Percentiles rank a stretch among this genome's conserved stretches.
These are phyloP conservation scores for Bombylius discolor DNA, from an alignment of 2,888 invertebrate species.

Conservation along the genomic window DNA sequence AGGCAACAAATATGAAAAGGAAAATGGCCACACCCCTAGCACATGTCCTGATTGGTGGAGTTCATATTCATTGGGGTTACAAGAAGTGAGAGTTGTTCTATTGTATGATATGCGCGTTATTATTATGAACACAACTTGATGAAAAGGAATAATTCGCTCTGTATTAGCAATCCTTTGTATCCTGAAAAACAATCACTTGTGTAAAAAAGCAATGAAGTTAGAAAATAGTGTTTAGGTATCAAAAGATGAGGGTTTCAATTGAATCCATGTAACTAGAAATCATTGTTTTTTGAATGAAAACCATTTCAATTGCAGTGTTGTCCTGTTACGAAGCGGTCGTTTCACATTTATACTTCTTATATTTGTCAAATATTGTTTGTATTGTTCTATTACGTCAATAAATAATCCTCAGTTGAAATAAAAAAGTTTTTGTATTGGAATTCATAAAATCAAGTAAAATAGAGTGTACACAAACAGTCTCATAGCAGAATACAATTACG, in stretches of 20 bases:
- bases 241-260: not conserved
- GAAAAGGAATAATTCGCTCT: not conserved
- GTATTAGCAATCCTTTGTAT: not conserved
- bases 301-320: slow-evolving; percentile 35
- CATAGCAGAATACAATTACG: too few relatives aligned
- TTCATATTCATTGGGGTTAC: not conserved
- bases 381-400: too few relatives aligned
- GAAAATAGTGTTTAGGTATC: not conserved
- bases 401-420: too few relatives aligned
- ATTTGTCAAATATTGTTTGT: too few relatives aligned
- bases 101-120: not conserved
- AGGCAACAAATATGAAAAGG: slow-evolving; percentile 9
- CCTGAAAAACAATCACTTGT: too few relatives aligned
- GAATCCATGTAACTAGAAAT: not conserved
- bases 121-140: not conserved
- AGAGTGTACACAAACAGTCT: too few relatives aligned
- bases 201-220: not conserved
- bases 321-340: slow-evolving; percentile 37
- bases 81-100: not conserved
- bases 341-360: not conserved
- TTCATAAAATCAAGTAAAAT: too few relatives aligned
- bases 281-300: not conserved
- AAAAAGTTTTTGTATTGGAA: too few relatives aligned
- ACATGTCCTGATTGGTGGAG: slow-evolving; percentile 9
- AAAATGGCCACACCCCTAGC: slow-evolving; percentile 7